phyloP scores from a whole-genome alignment of 2,113 vertebrate species.

The Chlorodrepanis virens region DNA sequence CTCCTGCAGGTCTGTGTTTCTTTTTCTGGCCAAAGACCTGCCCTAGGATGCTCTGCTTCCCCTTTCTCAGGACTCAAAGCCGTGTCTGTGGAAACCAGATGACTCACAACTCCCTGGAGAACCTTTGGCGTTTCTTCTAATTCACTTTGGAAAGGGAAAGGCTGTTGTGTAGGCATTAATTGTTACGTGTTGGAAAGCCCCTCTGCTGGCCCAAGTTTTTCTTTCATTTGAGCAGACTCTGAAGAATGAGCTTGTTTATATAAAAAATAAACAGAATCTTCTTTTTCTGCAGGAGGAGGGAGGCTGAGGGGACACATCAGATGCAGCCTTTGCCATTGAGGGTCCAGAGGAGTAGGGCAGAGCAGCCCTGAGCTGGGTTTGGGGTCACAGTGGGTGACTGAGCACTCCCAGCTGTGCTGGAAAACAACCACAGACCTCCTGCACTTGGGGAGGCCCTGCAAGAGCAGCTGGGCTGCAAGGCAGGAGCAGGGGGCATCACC shows the following conservation, averaged over 20 bases:
- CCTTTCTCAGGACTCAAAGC: neutral
- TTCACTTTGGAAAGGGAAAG: neutral
- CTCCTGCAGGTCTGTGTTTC: neutral
- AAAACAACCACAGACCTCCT: accelerated
- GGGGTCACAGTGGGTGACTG: neutral
- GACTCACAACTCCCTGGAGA: neutral
- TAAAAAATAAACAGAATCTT: neutral
- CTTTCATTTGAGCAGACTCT: neutral
- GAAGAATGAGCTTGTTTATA: neutral
- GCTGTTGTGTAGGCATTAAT: neutral
- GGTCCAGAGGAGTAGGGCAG: neutral
- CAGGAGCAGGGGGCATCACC: neutral
- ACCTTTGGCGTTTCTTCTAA: neutral
- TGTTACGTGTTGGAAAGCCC: neutral
- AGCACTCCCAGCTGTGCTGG: neutral
- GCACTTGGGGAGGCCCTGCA: neutral
- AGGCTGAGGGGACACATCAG: neutral
- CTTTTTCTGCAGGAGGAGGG: neutral
- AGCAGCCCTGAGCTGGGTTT: neutral
- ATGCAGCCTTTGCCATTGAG: neutral
- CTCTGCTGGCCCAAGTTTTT: neutral
- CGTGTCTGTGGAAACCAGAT: neutral
- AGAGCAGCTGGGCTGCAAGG: neutral
- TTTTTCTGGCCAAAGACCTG: neutral
- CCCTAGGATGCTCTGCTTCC: neutral